phyloP scores from a whole-genome alignment of 2,888 invertebrate species.

The Agriopis aurantiaria region DNA sequence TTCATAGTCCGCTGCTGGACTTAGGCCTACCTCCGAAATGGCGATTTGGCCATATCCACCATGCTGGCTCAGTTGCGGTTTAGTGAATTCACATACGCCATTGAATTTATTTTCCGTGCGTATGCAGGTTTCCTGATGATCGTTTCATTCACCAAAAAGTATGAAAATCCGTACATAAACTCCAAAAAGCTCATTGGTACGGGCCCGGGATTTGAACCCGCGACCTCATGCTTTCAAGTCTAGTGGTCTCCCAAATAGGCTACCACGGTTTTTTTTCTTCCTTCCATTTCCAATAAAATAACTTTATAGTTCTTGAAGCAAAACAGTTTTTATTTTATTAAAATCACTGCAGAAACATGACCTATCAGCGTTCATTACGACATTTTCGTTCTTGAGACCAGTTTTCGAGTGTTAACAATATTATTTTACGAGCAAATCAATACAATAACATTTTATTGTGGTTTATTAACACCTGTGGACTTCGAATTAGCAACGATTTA shows the following conservation, averaged over 20 bases:
- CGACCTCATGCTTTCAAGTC: too few species aligned
- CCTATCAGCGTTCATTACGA: slow-evolving; percentile 1
- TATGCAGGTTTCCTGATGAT: too few species aligned
- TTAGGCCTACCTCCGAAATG: too few species aligned
- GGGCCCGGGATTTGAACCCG: too few species aligned
- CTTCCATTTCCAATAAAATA: not conserved
- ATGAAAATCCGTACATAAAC: too few species aligned
- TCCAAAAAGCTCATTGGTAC: too few species aligned
- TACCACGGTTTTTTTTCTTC: not conserved
- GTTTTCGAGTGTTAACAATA: slow-evolving; percentile 3
- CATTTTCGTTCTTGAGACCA: slow-evolving; percentile 4
- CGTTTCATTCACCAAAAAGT: too few species aligned
- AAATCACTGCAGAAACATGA: slow-evolving; percentile 5
- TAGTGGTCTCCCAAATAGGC: not conserved
- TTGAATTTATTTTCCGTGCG: too few species aligned
- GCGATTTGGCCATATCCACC: too few species aligned
- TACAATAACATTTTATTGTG: slow-evolving; percentile 9
- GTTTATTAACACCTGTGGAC: slow-evolving; percentile 11
- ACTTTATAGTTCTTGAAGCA: not conserved
- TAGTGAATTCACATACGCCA: too few species aligned
- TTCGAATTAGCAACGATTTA: slow-evolving; percentile 6
- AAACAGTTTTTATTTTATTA: slow-evolving; percentile 11
- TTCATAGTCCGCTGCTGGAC: too few species aligned
- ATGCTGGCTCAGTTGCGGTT: too few species aligned
- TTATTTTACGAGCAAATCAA: slow-evolving; percentile 3